A percentile compares a stretch with the other conserved stretches of the same genome.
These are phyloP conservation scores for Listronotus bonariensis DNA, from an alignment of 1,140 invertebrate species.

Conservation along the genomic window DNA sequence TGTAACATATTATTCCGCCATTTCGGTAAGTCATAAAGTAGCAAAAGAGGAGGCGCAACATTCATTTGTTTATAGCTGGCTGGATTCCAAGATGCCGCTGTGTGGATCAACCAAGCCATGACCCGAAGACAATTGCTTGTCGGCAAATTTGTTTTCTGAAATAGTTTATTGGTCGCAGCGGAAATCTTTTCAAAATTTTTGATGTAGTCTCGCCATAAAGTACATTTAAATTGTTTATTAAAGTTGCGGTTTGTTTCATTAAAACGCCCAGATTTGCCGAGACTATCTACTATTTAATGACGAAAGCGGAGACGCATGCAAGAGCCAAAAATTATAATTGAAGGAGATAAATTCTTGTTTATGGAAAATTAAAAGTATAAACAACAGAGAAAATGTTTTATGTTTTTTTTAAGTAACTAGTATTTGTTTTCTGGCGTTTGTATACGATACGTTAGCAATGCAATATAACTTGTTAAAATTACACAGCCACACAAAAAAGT, in stretches of 20 bases:
- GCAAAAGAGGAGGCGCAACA: conserved; percentile 11
- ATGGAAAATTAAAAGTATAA: too few relatives aligned
- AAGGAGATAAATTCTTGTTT: conserved; percentile 8
- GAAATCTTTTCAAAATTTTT: conserved; percentile 11
- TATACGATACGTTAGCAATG: too few relatives aligned
- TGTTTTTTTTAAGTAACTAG: too few relatives aligned
- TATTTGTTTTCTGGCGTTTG: too few relatives aligned
- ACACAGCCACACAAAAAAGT: too few relatives aligned
- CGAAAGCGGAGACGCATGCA: conserved; percentile 2
- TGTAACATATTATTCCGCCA: too few relatives aligned
- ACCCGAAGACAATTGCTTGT: conserved; percentile 32
- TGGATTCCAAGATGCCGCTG: conserved; percentile 21
- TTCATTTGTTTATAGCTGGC: conserved; percentile 18
- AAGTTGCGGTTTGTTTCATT: conserved; percentile 27
- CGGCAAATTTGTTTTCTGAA: conserved; percentile 27
- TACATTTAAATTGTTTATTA: conserved; percentile 23
- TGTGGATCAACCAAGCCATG: conserved; percentile 24
- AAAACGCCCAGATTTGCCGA: conserved; percentile 16
- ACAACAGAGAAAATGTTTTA: too few relatives aligned
- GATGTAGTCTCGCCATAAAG: conserved; percentile 17
- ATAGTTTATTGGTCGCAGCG: conserved; percentile 26
- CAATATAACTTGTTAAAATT: too few relatives aligned
- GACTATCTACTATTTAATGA: conserved; percentile 14
- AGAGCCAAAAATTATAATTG: conserved; percentile 25
- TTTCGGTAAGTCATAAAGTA: conserved; percentile 7